These are phyloP conservation scores for Limnephilus auricula DNA, from an alignment of 2,888 invertebrate genomes.

Conservation along the genomic window DNA sequence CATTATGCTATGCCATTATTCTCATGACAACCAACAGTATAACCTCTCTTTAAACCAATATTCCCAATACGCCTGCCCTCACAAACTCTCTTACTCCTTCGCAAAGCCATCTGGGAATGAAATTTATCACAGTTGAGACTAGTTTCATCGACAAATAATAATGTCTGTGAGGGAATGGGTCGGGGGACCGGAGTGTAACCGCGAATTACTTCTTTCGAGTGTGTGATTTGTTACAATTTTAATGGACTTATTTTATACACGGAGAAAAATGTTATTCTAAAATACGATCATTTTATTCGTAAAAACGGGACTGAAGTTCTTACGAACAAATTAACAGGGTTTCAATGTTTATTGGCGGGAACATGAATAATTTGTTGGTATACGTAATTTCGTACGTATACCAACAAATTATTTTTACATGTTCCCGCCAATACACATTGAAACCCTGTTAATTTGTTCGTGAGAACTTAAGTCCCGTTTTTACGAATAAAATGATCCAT, in stretches of 20 bases:
- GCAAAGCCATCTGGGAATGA: conserved; percentile 42
- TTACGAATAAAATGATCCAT: too few relatives aligned
- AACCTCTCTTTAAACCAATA: neutral
- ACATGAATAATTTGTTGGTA: too few relatives aligned
- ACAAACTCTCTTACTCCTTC: conserved; percentile 36
- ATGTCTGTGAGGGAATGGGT: neutral
- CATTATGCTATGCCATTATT: neutral
- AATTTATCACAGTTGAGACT: conserved; percentile 45
- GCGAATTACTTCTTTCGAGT: neutral
- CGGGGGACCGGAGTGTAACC: neutral
- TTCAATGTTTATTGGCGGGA: too few relatives aligned
- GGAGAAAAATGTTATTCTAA: too few relatives aligned
- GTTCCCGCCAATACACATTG: too few relatives aligned
- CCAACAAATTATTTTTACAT: too few relatives aligned
- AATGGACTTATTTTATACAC: neutral
- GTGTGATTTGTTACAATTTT: conserved; percentile 11
- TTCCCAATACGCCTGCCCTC: conserved; percentile 7
- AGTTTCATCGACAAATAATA: conserved; percentile 44
- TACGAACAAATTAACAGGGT: too few relatives aligned
- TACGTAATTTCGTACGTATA: too few relatives aligned
- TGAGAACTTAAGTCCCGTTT: too few relatives aligned
- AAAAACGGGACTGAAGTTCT: too few relatives aligned
- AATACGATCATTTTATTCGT: too few relatives aligned
- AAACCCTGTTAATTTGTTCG: too few relatives aligned
- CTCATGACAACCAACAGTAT: neutral